Base-by-base conservation (phyloP, 2,797 vertebrate genomes). In the Pseudotriccus pelzelni region DNA sequence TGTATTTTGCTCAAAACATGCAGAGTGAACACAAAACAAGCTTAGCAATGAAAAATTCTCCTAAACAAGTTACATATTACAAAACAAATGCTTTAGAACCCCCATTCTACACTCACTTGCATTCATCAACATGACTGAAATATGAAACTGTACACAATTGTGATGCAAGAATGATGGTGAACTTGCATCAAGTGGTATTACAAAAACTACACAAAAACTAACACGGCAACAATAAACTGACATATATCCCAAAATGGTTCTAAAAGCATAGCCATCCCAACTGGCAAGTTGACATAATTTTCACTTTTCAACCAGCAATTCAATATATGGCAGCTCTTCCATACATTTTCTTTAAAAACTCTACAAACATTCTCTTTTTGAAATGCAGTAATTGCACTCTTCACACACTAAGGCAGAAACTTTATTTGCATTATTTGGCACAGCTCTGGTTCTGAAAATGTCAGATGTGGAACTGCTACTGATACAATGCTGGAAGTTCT, bases 1-100 rank as follows among this genome's bases (percentile, higher is more conserved):
- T 4, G 0, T 28, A 79, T 62, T 85, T 56, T 87, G 53, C 53
- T 87, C 25, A 89, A 49, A 67, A 89, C 37, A 94, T 32, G 47
- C 55, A 92, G 21, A 60, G 27, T 24, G 28, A 90, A 95, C 60
- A 92, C 21, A 94, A 90, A 93, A 55, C 68, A 93, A 73, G 25
- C 25, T 72, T 49, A 73, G 49, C 21, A 81, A 85, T 41, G 25
- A 80, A 41, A 64, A 53, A 15, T 9, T 4, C 47, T 43, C 25
- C 56, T 53, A 18, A 69, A 87, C 14, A 68, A 89, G 17, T 76
- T 62, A 53, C 2, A 50, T 37, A 70, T 32, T 23, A 85, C 13
- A 37, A 41, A 78, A 84, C 17, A 84, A 92, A 80, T 22, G 9
- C 7, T 68, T 16, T 58, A 39, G 32, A 52, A 75, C 4, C 13